These are phyloP conservation scores for Papilio helenus DNA, from an alignment of 1,140 invertebrate species.

Conservation along the genomic window DNA sequence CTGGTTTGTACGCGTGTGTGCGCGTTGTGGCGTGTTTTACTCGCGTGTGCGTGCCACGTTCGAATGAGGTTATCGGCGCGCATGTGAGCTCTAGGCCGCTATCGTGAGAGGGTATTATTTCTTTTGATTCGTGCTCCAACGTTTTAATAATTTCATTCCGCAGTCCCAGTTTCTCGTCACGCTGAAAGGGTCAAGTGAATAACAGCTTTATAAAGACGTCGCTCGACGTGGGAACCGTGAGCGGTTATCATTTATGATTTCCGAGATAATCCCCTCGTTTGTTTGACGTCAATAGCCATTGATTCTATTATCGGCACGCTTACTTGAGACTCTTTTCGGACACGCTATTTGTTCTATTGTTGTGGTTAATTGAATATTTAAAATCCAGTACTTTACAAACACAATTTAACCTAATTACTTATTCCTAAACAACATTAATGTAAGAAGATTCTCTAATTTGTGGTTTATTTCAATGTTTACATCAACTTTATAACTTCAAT, in stretches of 20 bases:
- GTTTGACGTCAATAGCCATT: constrained; percentile 46
- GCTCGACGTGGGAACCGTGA: constrained; percentile 67
- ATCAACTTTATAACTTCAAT: background rate
- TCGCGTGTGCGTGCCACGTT: constrained; percentile 54
- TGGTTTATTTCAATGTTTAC: background rate
- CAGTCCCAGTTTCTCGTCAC: constrained; percentile 63
- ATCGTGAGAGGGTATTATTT: constrained; percentile 65
- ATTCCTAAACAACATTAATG: background rate
- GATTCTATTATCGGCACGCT: constrained; percentile 40
- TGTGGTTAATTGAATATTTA: background rate
- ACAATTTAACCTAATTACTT: background rate
- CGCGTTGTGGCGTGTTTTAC: constrained; percentile 40
- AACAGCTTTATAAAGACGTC: constrained; percentile 66
- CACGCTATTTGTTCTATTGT: constrained; percentile 21
- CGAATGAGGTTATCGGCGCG: constrained; percentile 69
- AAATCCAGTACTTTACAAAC: background rate
- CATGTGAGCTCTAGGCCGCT: constrained; percentile 53
- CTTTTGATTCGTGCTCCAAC: constrained; percentile 48
- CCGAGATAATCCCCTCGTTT: constrained; percentile 51
- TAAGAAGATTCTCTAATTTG: background rate
- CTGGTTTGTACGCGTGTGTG: constrained; percentile 3
- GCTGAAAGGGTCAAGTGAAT: constrained; percentile 76
- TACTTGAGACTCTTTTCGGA: constrained; percentile 1
- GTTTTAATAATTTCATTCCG: constrained; percentile 73
- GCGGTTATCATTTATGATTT: constrained; percentile 64